phyloP scores from a whole-genome alignment of 2,888 invertebrate genomes.

The Rambutsinella grinnellia region DNA sequence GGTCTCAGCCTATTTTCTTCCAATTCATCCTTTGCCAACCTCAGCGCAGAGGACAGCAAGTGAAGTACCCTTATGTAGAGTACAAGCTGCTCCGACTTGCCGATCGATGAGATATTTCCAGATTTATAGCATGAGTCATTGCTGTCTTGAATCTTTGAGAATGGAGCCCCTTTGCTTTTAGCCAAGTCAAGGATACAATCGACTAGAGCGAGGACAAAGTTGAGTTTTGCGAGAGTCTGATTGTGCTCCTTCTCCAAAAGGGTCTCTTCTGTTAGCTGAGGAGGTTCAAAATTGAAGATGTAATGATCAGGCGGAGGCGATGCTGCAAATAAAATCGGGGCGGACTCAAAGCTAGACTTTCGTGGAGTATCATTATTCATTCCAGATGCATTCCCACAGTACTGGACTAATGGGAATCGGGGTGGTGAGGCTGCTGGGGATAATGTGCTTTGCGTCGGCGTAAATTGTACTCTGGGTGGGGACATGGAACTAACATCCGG shows the following conservation, averaged over 20 bases:
- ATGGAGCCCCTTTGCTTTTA: conserved; percentile 82
- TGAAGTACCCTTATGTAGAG: conserved; percentile 92
- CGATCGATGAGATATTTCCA: conserved; percentile 52
- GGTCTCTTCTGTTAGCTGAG: conserved; percentile 66
- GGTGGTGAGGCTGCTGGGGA: conserved; percentile 65
- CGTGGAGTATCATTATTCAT: conserved; percentile 57
- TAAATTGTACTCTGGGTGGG: conserved; percentile 83
- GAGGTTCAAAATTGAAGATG: conserved; percentile 66
- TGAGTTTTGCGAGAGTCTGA: conserved; percentile 95
- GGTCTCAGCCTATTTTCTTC: conserved; percentile 88
- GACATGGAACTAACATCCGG: conserved; percentile 92
- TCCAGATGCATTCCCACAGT: conserved; percentile 60
- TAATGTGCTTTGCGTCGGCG: conserved; percentile 65
- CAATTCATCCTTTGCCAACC: conserved; percentile 88
- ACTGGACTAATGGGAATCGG: conserved; percentile 65
- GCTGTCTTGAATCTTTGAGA: conserved; percentile 68
- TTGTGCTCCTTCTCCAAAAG: conserved; percentile 88
- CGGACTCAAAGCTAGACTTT: conserved; percentile 62
- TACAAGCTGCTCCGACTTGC: conserved; percentile 82
- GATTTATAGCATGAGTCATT: conserved; percentile 59
- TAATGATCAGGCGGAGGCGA: conserved; percentile 65
- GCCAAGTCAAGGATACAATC: conserved; percentile 94
- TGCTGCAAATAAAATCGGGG: conserved; percentile 63
- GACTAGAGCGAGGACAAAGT: conserved; percentile 95
- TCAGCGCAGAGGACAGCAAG: conserved; percentile 93